phyloP scores from a whole-genome alignment of 2,888 invertebrate species.

The Drosophila setosimentum region DNA sequence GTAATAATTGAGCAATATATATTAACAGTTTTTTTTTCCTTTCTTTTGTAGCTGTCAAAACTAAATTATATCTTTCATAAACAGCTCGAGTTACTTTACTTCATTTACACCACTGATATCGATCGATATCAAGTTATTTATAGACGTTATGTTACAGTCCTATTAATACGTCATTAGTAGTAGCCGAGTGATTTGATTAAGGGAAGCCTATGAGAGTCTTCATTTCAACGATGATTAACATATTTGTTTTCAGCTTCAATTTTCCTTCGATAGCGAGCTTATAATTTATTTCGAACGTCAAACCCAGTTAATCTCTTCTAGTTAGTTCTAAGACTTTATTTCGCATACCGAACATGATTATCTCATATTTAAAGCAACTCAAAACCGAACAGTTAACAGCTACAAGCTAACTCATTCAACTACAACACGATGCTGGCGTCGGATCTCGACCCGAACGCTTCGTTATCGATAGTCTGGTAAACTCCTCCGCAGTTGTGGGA shows the following conservation, averaged over 20 bases:
- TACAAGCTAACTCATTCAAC: conserved; percentile 87
- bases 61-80: neutral
- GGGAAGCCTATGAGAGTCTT: neutral
- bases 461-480: conserved; percentile 94
- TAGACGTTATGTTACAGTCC: too few relatives aligned
- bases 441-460: conserved; percentile 96
- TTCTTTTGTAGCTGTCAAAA: neutral
- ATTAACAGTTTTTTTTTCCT: too few relatives aligned
- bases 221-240: too few relatives aligned
- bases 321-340: neutral
- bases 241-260: neutral
- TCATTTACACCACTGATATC: too few relatives aligned
- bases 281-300: neutral
- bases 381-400: neutral
- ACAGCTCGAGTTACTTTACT: too few relatives aligned
- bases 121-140: too few relatives aligned
- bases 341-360: too few relatives aligned
- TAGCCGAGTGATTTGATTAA: too few relatives aligned
- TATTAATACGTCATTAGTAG: too few relatives aligned
- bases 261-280: neutral
- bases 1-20: neutral
- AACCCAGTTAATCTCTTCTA: neutral
- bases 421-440: conserved; percentile 97
- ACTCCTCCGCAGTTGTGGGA: conserved; percentile 96
- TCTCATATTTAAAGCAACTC: neutral